Percentiles rank a stretch among this genome's conserved stretches.
Conservation (phyloP, 2,797 vertebrate genomes). For the Macroramphosus scolopax region DNA sequence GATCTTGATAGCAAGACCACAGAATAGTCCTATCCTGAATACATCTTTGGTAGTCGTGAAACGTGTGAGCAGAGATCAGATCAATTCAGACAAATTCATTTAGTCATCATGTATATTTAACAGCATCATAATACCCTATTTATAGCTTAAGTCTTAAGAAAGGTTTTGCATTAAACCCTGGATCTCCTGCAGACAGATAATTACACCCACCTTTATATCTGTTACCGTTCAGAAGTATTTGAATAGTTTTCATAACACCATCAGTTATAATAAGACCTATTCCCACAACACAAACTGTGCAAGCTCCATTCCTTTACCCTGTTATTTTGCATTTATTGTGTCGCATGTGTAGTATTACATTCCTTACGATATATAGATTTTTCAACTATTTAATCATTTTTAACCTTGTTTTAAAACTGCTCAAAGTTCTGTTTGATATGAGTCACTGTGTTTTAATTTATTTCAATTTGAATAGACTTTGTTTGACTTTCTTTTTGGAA, state of each 20-base stretch:
- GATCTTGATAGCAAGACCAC: neutral
- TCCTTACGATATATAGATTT: no score
- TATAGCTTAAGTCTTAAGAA: neutral
- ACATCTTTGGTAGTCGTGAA: neutral
- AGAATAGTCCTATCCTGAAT: constrained; percentile 1
- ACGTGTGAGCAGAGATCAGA: neutral
- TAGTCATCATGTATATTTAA: no score
- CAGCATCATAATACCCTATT: neutral
- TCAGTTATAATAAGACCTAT: no score
- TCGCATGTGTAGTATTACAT: no score
- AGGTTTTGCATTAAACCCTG: neutral
- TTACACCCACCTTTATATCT: neutral
- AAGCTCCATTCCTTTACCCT: neutral
- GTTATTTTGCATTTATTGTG: neutral
- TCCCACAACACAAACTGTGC: neutral
- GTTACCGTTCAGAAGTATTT: neutral
- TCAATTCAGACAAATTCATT: neutral
- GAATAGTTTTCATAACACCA: no score
- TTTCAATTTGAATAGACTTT: no score
- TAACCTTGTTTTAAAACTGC: no score
- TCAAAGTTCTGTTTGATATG: no score
- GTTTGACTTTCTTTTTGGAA: no score
- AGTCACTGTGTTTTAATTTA: no score
- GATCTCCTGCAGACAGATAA: neutral
- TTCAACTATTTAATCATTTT: no score